Conservation (phyloP, 2,888 invertebrate species). For the Phragmatobia fuliginosa region DNA sequence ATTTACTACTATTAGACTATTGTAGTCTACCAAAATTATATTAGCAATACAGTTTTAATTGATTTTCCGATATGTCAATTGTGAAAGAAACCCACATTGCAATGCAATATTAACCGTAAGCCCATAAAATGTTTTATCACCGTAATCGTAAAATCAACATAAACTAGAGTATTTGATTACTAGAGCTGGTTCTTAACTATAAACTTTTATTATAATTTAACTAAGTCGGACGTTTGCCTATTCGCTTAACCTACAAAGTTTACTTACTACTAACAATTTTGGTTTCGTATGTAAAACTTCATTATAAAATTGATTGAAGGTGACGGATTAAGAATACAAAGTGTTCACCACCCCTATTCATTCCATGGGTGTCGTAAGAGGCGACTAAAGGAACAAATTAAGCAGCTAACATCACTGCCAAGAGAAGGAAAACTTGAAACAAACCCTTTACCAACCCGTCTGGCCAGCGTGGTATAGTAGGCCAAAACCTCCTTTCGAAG, state of each 20-base stretch:
- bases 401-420: too few species aligned
- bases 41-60: neutral
- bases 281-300: neutral
- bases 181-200: neutral
- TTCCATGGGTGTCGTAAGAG: too few species aligned
- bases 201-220: neutral
- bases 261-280: neutral
- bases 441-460: too few species aligned
- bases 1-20: too few species aligned
- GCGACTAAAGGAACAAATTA: too few species aligned
- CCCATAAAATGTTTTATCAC: conserved; percentile 2
- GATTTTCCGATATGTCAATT: neutral
- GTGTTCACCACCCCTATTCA: too few species aligned
- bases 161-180: neutral
- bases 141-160: conserved; percentile 14
- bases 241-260: neutral
- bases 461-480: too few species aligned
- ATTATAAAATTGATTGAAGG: neutral
- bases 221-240: neutral
- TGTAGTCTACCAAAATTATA: neutral
- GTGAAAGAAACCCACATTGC: neutral
- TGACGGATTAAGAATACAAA: too few species aligned
- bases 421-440: too few species aligned
- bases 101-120: neutral
- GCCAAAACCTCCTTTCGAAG: too few species aligned